These are phyloP conservation scores for Glomeris maerens DNA, from an alignment of 1,140 invertebrate species.

Conservation along the genomic window DNA sequence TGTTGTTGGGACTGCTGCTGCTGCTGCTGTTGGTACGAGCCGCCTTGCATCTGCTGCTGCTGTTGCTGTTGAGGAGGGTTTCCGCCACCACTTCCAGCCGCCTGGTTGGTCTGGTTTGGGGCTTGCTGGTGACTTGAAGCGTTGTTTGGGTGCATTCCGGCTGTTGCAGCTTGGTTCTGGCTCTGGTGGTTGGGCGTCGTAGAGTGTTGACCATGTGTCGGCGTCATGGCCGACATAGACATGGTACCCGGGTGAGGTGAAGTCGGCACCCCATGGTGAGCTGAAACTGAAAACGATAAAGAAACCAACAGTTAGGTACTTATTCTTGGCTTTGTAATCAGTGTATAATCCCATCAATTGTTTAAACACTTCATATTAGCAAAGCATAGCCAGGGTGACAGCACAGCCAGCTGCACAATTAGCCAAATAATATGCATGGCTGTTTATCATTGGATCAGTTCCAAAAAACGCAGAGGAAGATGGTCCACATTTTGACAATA, in stretches of 20 bases:
- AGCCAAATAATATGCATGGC: too few relatives aligned
- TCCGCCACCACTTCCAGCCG: conserved; percentile 11
- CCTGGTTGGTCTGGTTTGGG: conserved; percentile 15
- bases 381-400: too few relatives aligned
- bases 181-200: conserved; percentile 17
- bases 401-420: too few relatives aligned
- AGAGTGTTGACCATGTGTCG: conserved; percentile 14
- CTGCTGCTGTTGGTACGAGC: conserved; percentile 14
- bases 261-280: conserved; percentile 19
- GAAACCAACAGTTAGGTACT: neutral
- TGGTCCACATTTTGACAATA: too few relatives aligned
- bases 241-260: conserved; percentile 18
- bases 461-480: too few relatives aligned
- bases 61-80: conserved; percentile 16
- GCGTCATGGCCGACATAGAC: conserved; percentile 19
- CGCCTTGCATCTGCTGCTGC: conserved; percentile 17
- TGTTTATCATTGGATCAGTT: too few relatives aligned
- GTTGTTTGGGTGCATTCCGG: conserved; percentile 15
- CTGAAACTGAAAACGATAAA: conserved; percentile 5
- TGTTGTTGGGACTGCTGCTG: conserved; percentile 15
- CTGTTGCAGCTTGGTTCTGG: conserved; percentile 15
- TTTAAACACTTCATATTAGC: too few relatives aligned
- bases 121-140: conserved; percentile 20
- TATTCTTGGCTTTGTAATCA: neutral
- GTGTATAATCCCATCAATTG: too few relatives aligned